Percentiles rank a stretch among this genome's conserved stretches.
Conservation (phyloP, 2,113 vertebrate genomes). For the Gasterosteus nipponicus region DNA sequence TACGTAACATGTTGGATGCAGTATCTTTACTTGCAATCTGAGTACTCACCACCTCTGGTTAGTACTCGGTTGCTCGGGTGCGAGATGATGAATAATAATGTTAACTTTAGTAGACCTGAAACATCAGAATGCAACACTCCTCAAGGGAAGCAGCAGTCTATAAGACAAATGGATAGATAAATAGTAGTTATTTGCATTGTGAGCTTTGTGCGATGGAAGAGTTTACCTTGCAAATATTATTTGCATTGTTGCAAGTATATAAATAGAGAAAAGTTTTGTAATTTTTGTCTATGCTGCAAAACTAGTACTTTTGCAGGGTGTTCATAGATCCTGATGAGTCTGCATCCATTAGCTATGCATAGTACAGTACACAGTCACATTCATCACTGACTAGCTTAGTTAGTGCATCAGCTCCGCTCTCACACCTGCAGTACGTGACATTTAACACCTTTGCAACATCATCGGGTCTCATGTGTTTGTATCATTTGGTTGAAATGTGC, state of each 20-base stretch:
- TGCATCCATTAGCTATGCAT: slow-evolving; percentile 44
- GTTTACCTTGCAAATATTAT: slow-evolving; percentile 14
- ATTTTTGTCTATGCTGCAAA: too few species aligned
- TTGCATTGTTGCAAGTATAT: slow-evolving; percentile 10
- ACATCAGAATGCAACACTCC: neutral
- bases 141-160: neutral
- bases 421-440: slow-evolving; percentile 54
- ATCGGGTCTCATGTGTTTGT: neutral
- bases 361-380: slow-evolving; percentile 34
- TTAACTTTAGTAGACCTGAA: neutral
- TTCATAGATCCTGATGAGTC: slow-evolving; percentile 3
- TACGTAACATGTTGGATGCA: neutral
- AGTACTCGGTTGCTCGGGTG: neutral
- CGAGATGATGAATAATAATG: neutral
- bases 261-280: neutral
- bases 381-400: slow-evolving; percentile 46
- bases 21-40: neutral
- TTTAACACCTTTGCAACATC: neutral
- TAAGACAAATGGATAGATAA: neutral
- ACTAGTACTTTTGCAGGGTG: too few species aligned
- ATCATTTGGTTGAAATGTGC: neutral
- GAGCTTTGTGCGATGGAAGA: neutral
- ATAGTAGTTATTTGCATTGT: neutral
- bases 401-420: slow-evolving; percentile 4
- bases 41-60: neutral